These are phyloP conservation scores for Pammene aurita DNA, from an alignment of 2,888 invertebrate species.

Conservation along the genomic window DNA sequence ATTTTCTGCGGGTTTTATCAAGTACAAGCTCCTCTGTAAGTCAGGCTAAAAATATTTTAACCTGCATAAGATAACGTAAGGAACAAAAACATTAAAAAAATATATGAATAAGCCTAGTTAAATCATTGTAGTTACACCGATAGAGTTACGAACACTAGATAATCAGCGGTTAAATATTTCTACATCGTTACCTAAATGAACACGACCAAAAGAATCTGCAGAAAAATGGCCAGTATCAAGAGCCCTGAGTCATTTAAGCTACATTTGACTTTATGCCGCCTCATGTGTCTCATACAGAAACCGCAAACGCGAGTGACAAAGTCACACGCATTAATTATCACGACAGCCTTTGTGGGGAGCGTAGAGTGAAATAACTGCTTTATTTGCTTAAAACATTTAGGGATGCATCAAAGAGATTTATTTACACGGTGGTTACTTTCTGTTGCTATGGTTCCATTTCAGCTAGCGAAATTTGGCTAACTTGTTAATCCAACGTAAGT, in stretches of 20 bases:
- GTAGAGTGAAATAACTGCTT: constrained; percentile 52
- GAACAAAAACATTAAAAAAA: too few species aligned
- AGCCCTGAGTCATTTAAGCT: neutral
- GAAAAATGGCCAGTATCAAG: constrained; percentile 1
- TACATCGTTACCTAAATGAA: neutral
- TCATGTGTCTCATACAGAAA: constrained; percentile 18
- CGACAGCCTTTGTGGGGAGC: constrained; percentile 53
- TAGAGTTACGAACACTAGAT: too few species aligned
- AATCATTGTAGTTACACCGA: too few species aligned
- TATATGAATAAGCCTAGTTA: too few species aligned
- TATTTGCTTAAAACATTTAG: constrained; percentile 38
- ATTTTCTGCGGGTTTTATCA: too few species aligned
- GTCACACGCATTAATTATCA: constrained; percentile 58
- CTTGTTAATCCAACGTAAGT: neutral
- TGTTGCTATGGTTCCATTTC: constrained; percentile 6
- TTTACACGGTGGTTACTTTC: constrained; percentile 30
- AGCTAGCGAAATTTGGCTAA: constrained; percentile 1
- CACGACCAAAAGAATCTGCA: neutral
- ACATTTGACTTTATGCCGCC: constrained; percentile 31
- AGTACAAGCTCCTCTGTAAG: too few species aligned
- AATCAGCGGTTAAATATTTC: too few species aligned
- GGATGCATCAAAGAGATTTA: constrained; percentile 38
- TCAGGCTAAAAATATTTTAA: too few species aligned
- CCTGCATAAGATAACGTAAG: too few species aligned
- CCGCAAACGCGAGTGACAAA: constrained; percentile 30